Percentiles rank a stretch among this genome's conserved stretches.
Evolutionary conservation across 2,797 vertebrate species (phyloP).

Genomic region (Peromyscus attwateri): DNA sequence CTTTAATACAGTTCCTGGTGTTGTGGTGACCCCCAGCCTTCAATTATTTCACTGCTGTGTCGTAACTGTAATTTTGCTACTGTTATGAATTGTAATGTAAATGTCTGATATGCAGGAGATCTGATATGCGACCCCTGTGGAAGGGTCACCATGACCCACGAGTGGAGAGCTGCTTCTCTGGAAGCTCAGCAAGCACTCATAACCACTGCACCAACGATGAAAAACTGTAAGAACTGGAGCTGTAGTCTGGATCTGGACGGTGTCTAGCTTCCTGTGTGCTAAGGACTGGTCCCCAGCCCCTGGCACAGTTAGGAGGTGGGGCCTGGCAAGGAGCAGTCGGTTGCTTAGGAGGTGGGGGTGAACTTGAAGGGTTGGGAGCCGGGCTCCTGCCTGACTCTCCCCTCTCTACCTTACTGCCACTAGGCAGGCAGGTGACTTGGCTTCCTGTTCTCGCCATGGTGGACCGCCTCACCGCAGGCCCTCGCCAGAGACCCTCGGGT

Average conservation of each 20-base stretch:
- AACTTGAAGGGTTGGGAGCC: too few relatives aligned
- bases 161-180: background rate
- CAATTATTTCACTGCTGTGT: background rate
- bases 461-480: background rate
- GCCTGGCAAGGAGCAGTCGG: too few relatives aligned
- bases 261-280: background rate
- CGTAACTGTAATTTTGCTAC: too few relatives aligned
- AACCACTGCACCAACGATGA: too few relatives aligned
- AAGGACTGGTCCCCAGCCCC: background rate
- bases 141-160: background rate
- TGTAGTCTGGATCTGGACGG: background rate
- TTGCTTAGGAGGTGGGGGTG: too few relatives aligned
- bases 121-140: background rate
- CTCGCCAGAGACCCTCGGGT: background rate
- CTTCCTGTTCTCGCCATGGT: background rate
- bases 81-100: background rate
- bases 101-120: background rate
- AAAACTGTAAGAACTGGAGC: background rate
- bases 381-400: too few relatives aligned
- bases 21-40: background rate
- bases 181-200: background rate
- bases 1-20: background rate
- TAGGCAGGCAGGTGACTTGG: background rate
- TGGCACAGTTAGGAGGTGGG: background rate
- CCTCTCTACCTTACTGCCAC: too few relatives aligned